Percentiles rank a stretch among this genome's conserved stretches.
Evolutionary conservation across 2,797 vertebrate genomes (phyloP).

Genomic region (Tenualosa ilisha): DNA sequence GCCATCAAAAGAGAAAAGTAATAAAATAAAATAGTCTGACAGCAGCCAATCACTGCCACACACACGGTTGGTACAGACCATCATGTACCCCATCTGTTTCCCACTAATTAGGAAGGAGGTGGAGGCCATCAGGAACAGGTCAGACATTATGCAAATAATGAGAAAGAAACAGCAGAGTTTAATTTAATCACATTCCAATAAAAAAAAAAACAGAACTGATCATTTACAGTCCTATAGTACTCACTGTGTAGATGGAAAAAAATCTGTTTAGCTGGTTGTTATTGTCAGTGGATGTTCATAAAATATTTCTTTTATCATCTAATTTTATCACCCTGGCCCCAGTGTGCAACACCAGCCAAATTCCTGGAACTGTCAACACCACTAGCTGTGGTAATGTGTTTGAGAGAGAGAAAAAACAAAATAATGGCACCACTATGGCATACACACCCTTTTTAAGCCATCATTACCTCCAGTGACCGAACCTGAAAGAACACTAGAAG

Average conservation of each 20-base stretch:
- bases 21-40: neutral
- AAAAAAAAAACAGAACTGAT: neutral
- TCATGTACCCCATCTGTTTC: conserved; percentile 4
- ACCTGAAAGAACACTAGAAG: neutral
- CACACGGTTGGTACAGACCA: neutral
- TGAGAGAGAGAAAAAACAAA: neutral
- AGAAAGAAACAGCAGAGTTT: neutral
- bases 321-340: neutral
- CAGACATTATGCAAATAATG: conserved; percentile 14
- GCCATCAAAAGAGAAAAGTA: neutral
- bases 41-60: neutral
- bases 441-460: neutral
- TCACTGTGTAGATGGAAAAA: neutral
- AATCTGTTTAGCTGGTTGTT: neutral
- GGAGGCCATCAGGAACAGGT: conserved; percentile 6
- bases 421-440: neutral
- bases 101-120: neutral
- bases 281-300: neutral
- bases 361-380: neutral
- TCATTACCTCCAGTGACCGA: neutral
- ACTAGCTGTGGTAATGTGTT: neutral
- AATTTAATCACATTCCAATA: neutral
- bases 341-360: neutral
- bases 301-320: neutral
- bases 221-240: neutral